Percentiles rank a stretch among this genome's conserved stretches.
Conservation (phyloP, 2,888 invertebrate species). For the Sphecodes monilicornis region DNA sequence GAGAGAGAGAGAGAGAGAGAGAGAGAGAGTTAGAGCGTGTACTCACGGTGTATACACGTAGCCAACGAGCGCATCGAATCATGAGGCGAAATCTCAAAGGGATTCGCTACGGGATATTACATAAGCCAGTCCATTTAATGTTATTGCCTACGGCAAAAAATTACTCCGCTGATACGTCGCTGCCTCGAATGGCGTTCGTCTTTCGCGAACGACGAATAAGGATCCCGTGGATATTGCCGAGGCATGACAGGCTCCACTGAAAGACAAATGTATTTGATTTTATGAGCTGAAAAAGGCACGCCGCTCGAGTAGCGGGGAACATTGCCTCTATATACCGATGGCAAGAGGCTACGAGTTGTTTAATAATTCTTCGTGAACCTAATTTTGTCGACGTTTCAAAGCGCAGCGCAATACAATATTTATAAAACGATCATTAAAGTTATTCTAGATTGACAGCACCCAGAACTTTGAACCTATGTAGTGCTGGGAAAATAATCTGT, state of each 20-base stretch:
- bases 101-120: conserved; percentile 68
- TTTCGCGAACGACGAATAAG: neutral
- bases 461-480: too few relatives aligned
- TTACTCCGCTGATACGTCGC: conserved; percentile 15
- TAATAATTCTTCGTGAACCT: neutral
- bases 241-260: neutral
- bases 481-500: too few relatives aligned
- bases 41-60: conserved; percentile 18
- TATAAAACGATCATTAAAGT: too few relatives aligned
- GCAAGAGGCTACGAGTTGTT: neutral
- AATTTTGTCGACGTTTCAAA: neutral
- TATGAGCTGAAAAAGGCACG: neutral
- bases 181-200: conserved; percentile 14
- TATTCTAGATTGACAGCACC: too few relatives aligned
- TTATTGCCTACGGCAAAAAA: conserved; percentile 64
- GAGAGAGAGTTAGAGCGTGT: neutral
- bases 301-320: neutral
- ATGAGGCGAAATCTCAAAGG: conserved; percentile 61
- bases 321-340: neutral
- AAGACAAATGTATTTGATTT: neutral
- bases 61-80: conserved; percentile 60
- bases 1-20: neutral
- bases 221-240: conserved; percentile 24
- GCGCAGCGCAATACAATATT: too few relatives aligned
- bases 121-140: conserved; percentile 72